These are phyloP conservation scores for Albula goreensis DNA, from an alignment of 2,113 vertebrate genomes.

Conservation along the genomic window DNA sequence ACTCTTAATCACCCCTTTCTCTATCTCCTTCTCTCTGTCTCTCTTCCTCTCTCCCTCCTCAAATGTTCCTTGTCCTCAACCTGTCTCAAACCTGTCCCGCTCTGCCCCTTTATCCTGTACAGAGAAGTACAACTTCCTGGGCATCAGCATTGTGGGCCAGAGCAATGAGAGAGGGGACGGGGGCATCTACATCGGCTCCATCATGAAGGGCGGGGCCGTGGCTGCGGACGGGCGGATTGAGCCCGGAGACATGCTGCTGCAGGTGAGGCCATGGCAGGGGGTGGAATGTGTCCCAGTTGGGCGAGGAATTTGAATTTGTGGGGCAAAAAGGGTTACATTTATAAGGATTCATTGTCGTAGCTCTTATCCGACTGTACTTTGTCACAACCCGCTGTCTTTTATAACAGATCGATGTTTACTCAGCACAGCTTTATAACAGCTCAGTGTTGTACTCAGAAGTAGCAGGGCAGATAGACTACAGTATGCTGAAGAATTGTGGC, in stretches of 20 bases:
- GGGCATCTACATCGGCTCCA: slow-evolving; percentile 90
- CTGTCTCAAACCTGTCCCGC: neutral
- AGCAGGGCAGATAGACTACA: neutral
- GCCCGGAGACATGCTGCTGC: slow-evolving; percentile 87
- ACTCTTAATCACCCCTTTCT: neutral
- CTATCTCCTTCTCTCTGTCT: neutral
- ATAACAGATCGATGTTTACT: neutral
- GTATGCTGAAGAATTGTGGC: neutral
- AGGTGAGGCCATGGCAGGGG: slow-evolving; percentile 62
- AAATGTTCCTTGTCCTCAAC: neutral
- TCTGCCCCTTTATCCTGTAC: slow-evolving; percentile 23
- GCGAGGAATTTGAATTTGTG: too few species aligned
- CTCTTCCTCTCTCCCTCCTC: neutral
- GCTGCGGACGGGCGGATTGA: slow-evolving; percentile 87
- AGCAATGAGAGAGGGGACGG: slow-evolving; percentile 87
- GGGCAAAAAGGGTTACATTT: too few species aligned
- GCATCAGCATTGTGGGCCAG: slow-evolving; percentile 89
- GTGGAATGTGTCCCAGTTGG: too few species aligned
- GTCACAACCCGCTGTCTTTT: too few species aligned
- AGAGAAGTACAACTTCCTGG: slow-evolving; percentile 93
- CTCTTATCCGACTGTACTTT: neutral
- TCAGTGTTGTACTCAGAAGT: neutral
- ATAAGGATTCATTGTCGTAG: neutral
- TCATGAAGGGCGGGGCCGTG: slow-evolving; percentile 90
- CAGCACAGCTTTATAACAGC: too few species aligned